Percentiles rank a stretch among this genome's conserved stretches.
phyloP scores from a whole-genome alignment of 2,113 vertebrate genomes.

The Delphinapterus leucas region DNA sequence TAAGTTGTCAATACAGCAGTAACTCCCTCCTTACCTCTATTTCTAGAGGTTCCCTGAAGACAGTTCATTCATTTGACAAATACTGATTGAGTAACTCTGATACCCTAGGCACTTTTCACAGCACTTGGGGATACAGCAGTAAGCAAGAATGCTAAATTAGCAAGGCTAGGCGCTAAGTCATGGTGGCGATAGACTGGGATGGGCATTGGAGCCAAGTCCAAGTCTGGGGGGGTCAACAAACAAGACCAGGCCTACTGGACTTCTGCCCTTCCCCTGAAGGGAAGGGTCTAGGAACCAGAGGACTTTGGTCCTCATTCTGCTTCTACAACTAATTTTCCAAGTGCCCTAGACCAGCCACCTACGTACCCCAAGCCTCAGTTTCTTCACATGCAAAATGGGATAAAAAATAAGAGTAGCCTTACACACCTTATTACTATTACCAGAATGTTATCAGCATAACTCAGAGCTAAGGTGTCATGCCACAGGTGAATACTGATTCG shows the following conservation, averaged over 20 bases:
- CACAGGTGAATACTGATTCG: neutral
- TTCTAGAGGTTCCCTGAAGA: neutral
- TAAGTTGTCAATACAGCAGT: neutral
- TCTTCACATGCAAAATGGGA: neutral
- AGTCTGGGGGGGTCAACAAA: neutral
- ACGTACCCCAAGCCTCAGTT: neutral
- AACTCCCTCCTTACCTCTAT: neutral
- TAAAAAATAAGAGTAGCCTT: neutral
- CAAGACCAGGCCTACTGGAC: neutral
- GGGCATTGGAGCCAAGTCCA: neutral
- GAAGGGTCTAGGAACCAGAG: neutral
- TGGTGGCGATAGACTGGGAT: neutral
- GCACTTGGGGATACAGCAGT: neutral
- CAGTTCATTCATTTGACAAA: neutral
- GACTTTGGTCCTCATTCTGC: neutral
- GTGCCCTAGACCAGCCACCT: neutral
- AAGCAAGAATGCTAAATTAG: neutral
- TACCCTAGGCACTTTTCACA: neutral
- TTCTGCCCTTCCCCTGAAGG: neutral
- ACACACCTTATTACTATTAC: neutral
- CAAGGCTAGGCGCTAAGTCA: neutral
- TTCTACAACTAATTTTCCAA: neutral
- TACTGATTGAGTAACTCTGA: neutral
- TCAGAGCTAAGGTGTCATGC: neutral
- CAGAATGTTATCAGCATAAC: neutral